A percentile compares a stretch with the other conserved stretches of the same genome.
Evolutionary conservation across 2,888 invertebrate genomes (phyloP).

Genomic region (Drymonia ruficornis): DNA sequence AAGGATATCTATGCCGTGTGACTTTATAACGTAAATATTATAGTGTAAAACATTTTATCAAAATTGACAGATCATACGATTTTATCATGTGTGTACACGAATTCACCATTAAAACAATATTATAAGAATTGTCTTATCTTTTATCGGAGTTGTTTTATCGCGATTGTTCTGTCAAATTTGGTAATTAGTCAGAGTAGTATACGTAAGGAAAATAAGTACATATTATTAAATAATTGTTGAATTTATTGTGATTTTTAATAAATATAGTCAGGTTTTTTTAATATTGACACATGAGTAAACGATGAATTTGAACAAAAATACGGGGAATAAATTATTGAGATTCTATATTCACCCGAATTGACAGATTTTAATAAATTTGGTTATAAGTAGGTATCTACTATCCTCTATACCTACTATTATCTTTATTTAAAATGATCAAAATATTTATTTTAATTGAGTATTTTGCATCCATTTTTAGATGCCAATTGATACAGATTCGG

Average conservation of each 20-base stretch:
- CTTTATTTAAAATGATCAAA: too few relatives aligned
- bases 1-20: constrained; percentile 29
- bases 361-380: too few relatives aligned
- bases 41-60: constrained; percentile 13
- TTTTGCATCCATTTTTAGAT: too few relatives aligned
- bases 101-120: background rate
- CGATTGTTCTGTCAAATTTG: background rate
- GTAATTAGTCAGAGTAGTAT: background rate
- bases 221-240: constrained; percentile 1
- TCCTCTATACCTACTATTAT: too few relatives aligned
- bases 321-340: too few relatives aligned
- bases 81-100: background rate
- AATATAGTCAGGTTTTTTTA: constrained; percentile 9
- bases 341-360: too few relatives aligned
- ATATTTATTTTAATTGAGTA: too few relatives aligned
- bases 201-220: background rate
- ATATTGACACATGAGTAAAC: background rate
- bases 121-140: background rate
- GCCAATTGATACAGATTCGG: too few relatives aligned
- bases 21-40: background rate
- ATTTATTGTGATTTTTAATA: constrained; percentile 20
- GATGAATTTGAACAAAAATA: too few relatives aligned
- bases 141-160: background rate
- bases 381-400: too few relatives aligned
- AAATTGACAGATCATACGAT: constrained; percentile 14